A percentile compares a stretch with the other conserved stretches of the same genome.
phyloP scores from a whole-genome alignment of 2,888 invertebrate genomes.

The Hirtodrosophila histrioides region DNA sequence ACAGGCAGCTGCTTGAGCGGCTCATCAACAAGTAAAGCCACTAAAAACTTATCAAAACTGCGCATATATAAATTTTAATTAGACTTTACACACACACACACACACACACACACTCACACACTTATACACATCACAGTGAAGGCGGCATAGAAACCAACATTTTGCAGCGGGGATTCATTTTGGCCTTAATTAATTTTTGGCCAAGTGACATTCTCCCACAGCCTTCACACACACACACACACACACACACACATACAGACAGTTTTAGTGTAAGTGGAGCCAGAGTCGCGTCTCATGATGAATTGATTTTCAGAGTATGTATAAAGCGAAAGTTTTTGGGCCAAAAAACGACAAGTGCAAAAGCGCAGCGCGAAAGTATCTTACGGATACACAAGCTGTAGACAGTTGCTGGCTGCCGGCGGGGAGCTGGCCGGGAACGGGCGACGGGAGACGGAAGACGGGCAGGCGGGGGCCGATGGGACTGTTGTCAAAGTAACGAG shows the following conservation, averaged over 20 bases:
- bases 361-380: conserved; percentile 75
- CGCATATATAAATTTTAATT: conserved; percentile 78
- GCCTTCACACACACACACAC: conserved; percentile 10
- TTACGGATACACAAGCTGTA: conserved; percentile 62
- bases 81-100: conserved; percentile 45
- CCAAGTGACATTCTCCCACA: conserved; percentile 64
- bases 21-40: conserved; percentile 64
- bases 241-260: conserved; percentile 5
- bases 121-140: conserved; percentile 16
- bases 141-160: conserved; percentile 54
- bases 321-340: conserved; percentile 57
- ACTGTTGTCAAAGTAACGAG: conserved; percentile 76
- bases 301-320: conserved; percentile 67
- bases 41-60: conserved; percentile 72
- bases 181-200: conserved; percentile 78
- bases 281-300: conserved; percentile 44
- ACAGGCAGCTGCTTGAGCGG: conserved; percentile 25
- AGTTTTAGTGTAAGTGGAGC: conserved; percentile 44
- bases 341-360: conserved; percentile 55
- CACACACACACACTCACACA: conserved; percentile 9
- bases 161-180: conserved; percentile 54
- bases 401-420: conserved; percentile 6
- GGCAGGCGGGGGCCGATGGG: too few relatives aligned
- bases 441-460: too few relatives aligned
- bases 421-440: conserved; percentile 1